Percentiles rank a stretch among this genome's conserved stretches.
These are phyloP conservation scores for Coregonus ussuriensis DNA, from an alignment of 2,797 vertebrate genomes.

Conservation along the genomic window DNA sequence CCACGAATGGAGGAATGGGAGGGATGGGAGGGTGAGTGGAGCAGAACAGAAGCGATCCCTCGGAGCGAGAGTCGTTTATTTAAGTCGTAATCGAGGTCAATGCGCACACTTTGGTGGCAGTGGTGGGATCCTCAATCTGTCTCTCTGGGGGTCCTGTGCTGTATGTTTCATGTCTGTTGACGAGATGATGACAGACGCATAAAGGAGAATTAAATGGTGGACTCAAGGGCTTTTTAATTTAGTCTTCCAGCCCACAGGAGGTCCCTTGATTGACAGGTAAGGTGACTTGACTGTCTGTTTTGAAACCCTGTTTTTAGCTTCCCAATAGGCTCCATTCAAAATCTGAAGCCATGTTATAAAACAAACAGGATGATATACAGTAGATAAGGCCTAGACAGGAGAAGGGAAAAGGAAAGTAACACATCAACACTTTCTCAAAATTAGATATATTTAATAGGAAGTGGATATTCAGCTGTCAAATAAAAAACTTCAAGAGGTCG, in stretches of 20 bases:
- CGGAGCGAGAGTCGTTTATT: neutral
- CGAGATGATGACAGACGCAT: neutral
- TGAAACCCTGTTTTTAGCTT: neutral
- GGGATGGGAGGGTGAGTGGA: slow-evolving; percentile 14
- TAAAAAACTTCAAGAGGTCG: no score
- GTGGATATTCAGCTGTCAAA: no score
- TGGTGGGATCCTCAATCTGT: neutral
- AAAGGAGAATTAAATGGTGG: neutral
- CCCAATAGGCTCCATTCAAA: neutral
- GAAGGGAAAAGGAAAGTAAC: neutral
- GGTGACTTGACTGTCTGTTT: neutral
- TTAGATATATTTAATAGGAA: no score
- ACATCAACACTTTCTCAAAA: neutral
- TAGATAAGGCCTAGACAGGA: neutral
- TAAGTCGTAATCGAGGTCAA: neutral
- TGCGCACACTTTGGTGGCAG: neutral
- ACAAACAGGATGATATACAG: neutral
- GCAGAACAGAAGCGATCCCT: neutral
- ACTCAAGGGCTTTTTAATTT: neutral
- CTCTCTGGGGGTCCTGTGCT: neutral
- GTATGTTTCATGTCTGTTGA: neutral
- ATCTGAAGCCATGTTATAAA: neutral
- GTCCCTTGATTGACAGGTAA: neutral
- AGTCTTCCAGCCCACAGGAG: neutral
- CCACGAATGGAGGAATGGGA: neutral